Evolutionary conservation across 2,888 invertebrate species (phyloP), one percentile per base, ranked within the genome.

Genomic region (Metopia argyrocephala): DNA sequence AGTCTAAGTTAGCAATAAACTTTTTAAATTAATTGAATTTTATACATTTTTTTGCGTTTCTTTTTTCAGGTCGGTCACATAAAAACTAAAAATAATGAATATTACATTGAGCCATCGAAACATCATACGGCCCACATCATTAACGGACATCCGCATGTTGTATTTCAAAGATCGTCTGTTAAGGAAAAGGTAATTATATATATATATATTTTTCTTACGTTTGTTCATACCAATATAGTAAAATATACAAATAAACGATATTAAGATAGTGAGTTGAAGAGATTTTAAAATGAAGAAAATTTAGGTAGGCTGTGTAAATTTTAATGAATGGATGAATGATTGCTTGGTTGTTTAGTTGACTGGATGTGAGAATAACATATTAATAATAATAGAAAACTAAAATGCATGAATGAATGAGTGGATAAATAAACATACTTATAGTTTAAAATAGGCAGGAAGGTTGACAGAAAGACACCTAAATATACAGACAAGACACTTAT

Each of bases 51-150:
- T 56, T 27, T 69, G 9, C 38, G 65, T 54, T 71, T 61, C 61
- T 64, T 48, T 74, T 87, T 86, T 84, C 91, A 95, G 95, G 93
- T 93, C 85, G 95, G 95, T 23, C 92, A 93, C 86, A 92, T 95
- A 81, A 92, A 93, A 86, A 93, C 94, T 20, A 92, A 93, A 84
- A 91, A 92, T 81, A 94, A 93, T 80, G 94, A 94, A 88, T 95
- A 93, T 89, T 94, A 93, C 91, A 93, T 95, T 83, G 95, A 95
- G 89, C 95, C 95, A 46, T 92, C 93, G 38, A 92, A 93, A 85
- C 92, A 93, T 89, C 90, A 91, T 82, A 84, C 85, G 54, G 88
- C 90, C 66, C 86, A 89, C 84, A 85, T 87, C 4, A 84, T 84
- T 61, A 85, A 85, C 66, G 92, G 92, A 1, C 93, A 94, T 89